A percentile compares a stretch with the other conserved stretches of the same genome.
Evolutionary conservation across 2,888 invertebrate genomes (phyloP).

Genomic region (Melanophora roralis): DNA sequence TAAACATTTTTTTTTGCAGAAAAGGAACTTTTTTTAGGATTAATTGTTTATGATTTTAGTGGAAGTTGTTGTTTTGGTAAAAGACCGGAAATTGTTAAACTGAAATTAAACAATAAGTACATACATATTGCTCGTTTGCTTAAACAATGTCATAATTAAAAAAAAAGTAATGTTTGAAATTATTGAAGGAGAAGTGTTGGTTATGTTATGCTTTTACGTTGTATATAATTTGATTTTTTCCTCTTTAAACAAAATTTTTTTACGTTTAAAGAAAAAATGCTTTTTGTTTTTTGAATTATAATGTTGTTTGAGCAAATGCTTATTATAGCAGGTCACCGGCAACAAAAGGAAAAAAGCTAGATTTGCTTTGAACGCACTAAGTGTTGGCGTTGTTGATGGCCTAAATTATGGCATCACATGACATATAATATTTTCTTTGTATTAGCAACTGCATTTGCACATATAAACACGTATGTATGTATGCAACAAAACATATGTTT

Average conservation of each 20-base stretch:
- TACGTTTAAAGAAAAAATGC: no score
- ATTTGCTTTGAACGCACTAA: slow-evolving; percentile 22
- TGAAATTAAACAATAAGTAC: slow-evolving; percentile 43
- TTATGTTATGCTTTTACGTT: no score
- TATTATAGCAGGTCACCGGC: background rate
- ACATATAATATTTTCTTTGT: slow-evolving; percentile 56
- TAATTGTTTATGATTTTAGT: background rate
- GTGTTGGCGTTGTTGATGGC: slow-evolving; percentile 52
- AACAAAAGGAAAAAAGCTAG: background rate
- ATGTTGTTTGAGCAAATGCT: no score
- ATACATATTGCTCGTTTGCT: slow-evolving; percentile 25
- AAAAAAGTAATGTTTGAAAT: no score
- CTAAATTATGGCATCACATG: slow-evolving; percentile 63
- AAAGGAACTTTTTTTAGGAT: slow-evolving; percentile 27
- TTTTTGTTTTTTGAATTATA: no score
- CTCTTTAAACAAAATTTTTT: no score
- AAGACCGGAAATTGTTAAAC: slow-evolving; percentile 57
- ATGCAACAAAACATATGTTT: slow-evolving; percentile 48
- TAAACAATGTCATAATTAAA: no score
- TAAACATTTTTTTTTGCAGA: slow-evolving; percentile 3
- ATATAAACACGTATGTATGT: slow-evolving; percentile 1
- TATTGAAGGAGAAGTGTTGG: no score
- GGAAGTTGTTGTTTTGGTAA: slow-evolving; percentile 16
- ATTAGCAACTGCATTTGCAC: slow-evolving; percentile 48
- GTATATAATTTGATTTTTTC: no score